Percentiles rank a stretch among this genome's conserved stretches.
These are phyloP conservation scores for Alosa sapidissima DNA, from an alignment of 2,797 vertebrate genomes.

Conservation along the genomic window DNA sequence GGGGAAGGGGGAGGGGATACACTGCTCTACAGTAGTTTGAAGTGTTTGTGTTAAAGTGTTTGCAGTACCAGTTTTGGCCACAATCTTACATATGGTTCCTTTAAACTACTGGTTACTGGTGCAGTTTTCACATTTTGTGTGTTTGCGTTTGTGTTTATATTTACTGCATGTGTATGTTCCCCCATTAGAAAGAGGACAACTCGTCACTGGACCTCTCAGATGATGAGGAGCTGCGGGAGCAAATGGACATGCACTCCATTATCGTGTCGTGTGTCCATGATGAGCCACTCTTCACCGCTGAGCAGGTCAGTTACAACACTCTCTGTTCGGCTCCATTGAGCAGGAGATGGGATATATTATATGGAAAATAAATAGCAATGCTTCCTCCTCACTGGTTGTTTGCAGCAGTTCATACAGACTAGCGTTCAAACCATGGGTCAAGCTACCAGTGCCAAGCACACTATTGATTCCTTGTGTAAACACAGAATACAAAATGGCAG, in stretches of 20 bases:
- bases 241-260: slow-evolving; percentile 98
- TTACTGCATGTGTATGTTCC: not conserved
- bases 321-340: too few species aligned
- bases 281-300: slow-evolving; percentile 94
- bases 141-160: not conserved
- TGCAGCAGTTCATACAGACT: not conserved
- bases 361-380: too few species aligned
- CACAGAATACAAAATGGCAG: not conserved
- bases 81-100: too few species aligned
- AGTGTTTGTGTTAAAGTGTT: too few species aligned
- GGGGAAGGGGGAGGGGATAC: too few species aligned
- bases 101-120: too few species aligned
- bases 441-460: not conserved
- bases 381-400: not conserved
- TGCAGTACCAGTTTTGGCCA: too few species aligned
- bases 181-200: slow-evolving; percentile 73
- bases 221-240: slow-evolving; percentile 95
- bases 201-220: slow-evolving; percentile 90
- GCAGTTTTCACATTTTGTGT: not conserved
- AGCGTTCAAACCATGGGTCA: not conserved
- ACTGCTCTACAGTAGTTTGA: too few species aligned
- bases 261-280: slow-evolving; percentile 92
- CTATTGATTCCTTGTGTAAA: not conserved
- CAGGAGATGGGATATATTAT: not conserved
- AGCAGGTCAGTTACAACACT: slow-evolving; percentile 78